Conservation (phyloP, 1,140 invertebrate species). For the Sycophaga agraensis region DNA sequence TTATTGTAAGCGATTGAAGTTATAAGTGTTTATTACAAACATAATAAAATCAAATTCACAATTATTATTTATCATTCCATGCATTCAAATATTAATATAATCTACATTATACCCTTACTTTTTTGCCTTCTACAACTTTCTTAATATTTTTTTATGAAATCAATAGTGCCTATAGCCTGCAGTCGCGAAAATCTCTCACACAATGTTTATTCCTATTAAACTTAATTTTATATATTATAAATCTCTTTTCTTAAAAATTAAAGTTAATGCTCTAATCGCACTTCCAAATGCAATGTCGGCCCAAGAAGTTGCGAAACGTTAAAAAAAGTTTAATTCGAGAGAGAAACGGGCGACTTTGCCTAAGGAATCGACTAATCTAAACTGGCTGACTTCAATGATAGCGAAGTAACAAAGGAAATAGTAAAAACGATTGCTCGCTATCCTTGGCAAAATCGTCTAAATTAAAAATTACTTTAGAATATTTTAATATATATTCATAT, state of each 20-base stretch:
- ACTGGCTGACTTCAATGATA: slow-evolving; percentile 8
- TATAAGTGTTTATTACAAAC: too few relatives aligned
- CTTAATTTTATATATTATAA: slow-evolving; percentile 24
- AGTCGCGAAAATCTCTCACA: slow-evolving; percentile 20
- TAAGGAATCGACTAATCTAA: slow-evolving; percentile 15
- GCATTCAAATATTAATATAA: too few relatives aligned
- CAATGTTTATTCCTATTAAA: not conserved
- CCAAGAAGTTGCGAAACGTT: slow-evolving; percentile 6
- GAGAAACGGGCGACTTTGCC: slow-evolving; percentile 8
- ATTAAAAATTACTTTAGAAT: too few relatives aligned
- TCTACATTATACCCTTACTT: too few relatives aligned
- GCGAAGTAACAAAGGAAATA: slow-evolving; percentile 3
- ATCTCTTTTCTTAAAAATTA: slow-evolving; percentile 19
- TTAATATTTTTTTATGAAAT: too few relatives aligned
- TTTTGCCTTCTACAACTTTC: too few relatives aligned
- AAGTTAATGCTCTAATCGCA: slow-evolving; percentile 17
- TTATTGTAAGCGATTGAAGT: too few relatives aligned
- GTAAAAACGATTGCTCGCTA: not conserved
- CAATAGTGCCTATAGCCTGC: slow-evolving; percentile 26
- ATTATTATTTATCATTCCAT: too few relatives aligned
- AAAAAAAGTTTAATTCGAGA: slow-evolving; percentile 3
- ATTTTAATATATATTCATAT: not conserved
- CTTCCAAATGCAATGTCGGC: slow-evolving; percentile 19
- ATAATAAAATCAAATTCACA: too few relatives aligned
- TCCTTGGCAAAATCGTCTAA: not conserved